These are phyloP conservation scores for Propithecus deckenii DNA, from an alignment of 2,797 vertebrate genomes.

Conservation along the genomic window DNA sequence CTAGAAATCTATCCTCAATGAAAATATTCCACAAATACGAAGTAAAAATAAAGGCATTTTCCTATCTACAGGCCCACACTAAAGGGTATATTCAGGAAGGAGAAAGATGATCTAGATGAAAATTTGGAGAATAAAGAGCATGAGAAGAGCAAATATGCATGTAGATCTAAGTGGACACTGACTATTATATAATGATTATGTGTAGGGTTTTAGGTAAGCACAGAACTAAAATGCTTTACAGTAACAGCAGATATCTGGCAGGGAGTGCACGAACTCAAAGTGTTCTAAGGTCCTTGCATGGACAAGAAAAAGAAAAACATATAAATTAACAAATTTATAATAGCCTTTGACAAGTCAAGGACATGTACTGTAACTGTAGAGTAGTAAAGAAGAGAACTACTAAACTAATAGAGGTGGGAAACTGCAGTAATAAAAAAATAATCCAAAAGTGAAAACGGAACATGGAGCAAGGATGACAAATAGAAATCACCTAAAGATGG, in stretches of 20 bases:
- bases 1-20: not conserved
- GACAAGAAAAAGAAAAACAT: not conserved
- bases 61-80: not conserved
- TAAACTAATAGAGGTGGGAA: not conserved
- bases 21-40: not conserved
- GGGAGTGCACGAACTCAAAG: not conserved
- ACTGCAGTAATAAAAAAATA: not conserved
- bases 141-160: not conserved
- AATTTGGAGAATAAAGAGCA: not conserved
- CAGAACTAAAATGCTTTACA: not conserved
- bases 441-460: not conserved
- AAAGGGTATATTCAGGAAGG: not conserved
- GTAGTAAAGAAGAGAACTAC: not conserved
- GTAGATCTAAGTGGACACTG: not conserved
- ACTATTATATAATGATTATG: not conserved
- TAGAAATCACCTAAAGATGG: not conserved
- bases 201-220: not conserved
- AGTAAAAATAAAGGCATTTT: not conserved
- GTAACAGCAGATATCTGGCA: not conserved
- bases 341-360: not conserved
- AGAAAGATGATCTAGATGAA: slow-evolving; percentile 4
- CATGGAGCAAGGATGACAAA: not conserved
- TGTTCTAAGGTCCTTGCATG: not conserved
- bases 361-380: not conserved
- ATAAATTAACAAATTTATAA: not conserved